A percentile compares a stretch with the other conserved stretches of the same genome.
Conservation (phyloP, 64 coral and sea anemone species). For the Montipora cactus region DNA sequence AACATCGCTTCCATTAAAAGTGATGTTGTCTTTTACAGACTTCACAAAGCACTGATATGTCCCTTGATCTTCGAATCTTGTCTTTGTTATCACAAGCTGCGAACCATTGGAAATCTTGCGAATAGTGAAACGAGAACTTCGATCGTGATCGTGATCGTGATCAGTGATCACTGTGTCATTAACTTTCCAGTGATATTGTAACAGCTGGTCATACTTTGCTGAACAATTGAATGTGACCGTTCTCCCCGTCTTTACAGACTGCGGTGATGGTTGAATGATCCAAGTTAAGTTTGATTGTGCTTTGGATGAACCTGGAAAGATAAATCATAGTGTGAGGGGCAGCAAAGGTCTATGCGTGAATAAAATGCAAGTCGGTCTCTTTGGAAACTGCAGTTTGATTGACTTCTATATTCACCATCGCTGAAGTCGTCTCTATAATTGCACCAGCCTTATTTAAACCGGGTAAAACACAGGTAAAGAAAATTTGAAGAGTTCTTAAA, state of each 20-base stretch:
- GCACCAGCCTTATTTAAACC: too few species aligned
- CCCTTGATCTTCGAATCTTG: background rate
- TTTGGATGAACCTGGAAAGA: background rate
- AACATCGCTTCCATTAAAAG: background rate
- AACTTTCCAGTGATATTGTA: constrained; percentile 20
- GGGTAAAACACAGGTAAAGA: too few species aligned
- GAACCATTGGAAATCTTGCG: background rate
- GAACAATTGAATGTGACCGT: constrained; percentile 30
- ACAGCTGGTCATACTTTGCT: background rate
- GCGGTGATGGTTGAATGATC: background rate
- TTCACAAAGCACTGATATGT: background rate
- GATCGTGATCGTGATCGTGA: too few species aligned
- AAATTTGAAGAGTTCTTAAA: too few species aligned
- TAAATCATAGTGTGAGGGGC: background rate
- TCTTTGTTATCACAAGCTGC: background rate
- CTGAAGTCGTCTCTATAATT: too few species aligned
- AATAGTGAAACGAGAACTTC: background rate
- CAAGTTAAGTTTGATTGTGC: constrained; percentile 23
- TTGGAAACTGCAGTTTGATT: too few species aligned
- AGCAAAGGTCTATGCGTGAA: background rate
- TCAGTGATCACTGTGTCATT: background rate
- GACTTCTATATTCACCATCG: too few species aligned
- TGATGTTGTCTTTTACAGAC: background rate
- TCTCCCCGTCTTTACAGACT: background rate
- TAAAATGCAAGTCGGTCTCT: background rate